phyloP scores from a whole-genome alignment of 2,888 invertebrate genomes.

The Lasius fuliginosus region DNA sequence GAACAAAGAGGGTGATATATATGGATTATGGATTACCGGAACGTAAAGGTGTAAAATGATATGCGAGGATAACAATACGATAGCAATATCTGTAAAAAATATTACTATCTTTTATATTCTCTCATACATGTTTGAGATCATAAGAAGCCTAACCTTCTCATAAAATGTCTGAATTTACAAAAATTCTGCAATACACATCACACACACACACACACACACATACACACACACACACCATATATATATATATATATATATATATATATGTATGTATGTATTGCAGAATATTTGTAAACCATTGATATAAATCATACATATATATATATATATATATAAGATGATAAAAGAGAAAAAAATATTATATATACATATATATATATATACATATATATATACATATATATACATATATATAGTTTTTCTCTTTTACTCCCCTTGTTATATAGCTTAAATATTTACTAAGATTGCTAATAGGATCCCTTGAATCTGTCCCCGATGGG shows the following conservation, averaged over 20 bases:
- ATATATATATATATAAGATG: no score
- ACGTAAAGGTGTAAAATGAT: not conserved
- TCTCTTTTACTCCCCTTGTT: not conserved
- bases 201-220: no score
- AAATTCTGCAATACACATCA: not conserved
- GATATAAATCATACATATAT: no score
- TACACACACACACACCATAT: no score
- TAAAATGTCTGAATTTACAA: not conserved
- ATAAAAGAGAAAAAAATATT: no score
- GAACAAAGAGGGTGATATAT: not conserved
- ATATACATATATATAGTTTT: no score
- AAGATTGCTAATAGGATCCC: not conserved
- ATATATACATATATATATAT: no score
- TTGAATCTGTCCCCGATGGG: not conserved
- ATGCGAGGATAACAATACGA: not conserved
- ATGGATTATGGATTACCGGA: no score
- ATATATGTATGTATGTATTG: no score
- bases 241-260: no score
- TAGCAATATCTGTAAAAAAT: not conserved
- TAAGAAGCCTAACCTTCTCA: not conserved
- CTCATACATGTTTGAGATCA: not conserved
- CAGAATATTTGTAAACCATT: no score
- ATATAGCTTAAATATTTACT: constrained; percentile 22
- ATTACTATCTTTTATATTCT: not conserved
- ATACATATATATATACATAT: no score